Evolutionary conservation across 2,113 vertebrate genomes (phyloP), one percentile per base, ranked within the genome.

Genomic region (Danionella cerebrum): DNA sequence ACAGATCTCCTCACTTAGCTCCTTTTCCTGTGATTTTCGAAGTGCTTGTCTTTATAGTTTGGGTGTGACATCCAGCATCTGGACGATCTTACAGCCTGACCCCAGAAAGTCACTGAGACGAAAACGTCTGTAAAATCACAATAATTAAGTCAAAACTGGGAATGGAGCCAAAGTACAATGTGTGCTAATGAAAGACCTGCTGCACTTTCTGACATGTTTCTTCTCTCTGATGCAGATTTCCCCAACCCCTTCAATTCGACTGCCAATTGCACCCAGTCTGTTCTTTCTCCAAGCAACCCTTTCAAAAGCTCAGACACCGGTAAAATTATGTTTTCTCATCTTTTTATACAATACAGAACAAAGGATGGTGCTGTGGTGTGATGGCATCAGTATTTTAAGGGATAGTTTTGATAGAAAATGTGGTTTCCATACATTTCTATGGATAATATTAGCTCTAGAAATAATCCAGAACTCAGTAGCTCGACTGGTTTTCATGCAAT

Each of bases 211-310:
- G 18, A 31, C 14, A 12, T 21, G 19, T 14, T 38, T 18, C 47
- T 4, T 62, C 8, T 3, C 47, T 75, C 65, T 83, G 25, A 35
- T 22, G 14, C 83, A 91, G 90, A 84, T 79, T 91, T 90, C 79
- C 86, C 89, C 69, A 94, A 93, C 79, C 91, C 92, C 11, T 94
- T 94, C 67, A 84, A 84, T 33, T 75, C 80, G 67, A 54, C 78
- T 4, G 78, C 88, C n/a, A 67, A 81, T 1, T 55, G 21, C 14
- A 21, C 79, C 18, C 84, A 80, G 10, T 73, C 82, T n/a, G 74
- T 77, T 7, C 78, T 91, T 71, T 90, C 91, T 75, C 89, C 91
- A 62, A 91, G 92, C 78, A 94, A 94, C 79, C 93, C 93, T 11
- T 94, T 94, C 88, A 90, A 90, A 81, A 83, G 82, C 78, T 67